Evolutionary conservation across 2,888 invertebrate species (phyloP), one percentile per base, ranked within the genome.

Genomic region (Lissocephala sabroskyi): DNA sequence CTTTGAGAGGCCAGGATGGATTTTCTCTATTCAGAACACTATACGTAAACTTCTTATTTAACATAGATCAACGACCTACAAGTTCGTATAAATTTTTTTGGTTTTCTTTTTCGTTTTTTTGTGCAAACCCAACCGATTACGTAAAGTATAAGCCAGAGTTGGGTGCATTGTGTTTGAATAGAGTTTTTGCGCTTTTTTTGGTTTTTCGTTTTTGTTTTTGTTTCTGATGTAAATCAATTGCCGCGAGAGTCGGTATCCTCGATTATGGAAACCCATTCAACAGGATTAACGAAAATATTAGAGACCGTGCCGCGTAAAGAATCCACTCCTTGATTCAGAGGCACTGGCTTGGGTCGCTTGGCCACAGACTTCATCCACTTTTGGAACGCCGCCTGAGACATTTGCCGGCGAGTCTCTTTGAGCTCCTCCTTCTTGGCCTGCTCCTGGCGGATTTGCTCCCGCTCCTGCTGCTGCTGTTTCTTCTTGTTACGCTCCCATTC

Each of bases 291-390:
- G 50, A 71, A 84, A 14, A 83, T 79, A 45, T 80, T 70, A 0
- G 84, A 83, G 11, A 84, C 62, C 2, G 84, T 82, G 33, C 84
- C 84, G 5, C 80, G 83, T 36, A 84, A 50, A 0, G 83, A 79
- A 17, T 79, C 74, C 32, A 84, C 66, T 7, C 84, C 84, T 39
- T 77, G 79, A 42, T 84, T 84, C 5, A 84, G 65, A 1, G 84
- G 84, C 23, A 84, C 84, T 6, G 84, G 84, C 40, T 83, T 84
- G 6, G 80, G 81, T 33, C 83, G 82, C 11, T 74, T 70, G 2
- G 65, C 60, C 10, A 78, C 84, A 3, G 70, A 62, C 17, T 80
- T 75, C 46, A 82, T 50, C 84, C 84, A 84, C 26, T 73, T 71
- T 16, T 77, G 51, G 79, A 82, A 84, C 33, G 83, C 80, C 6